phyloP scores from a whole-genome alignment of 2,113 vertebrate species.

The Alethe diademata region DNA sequence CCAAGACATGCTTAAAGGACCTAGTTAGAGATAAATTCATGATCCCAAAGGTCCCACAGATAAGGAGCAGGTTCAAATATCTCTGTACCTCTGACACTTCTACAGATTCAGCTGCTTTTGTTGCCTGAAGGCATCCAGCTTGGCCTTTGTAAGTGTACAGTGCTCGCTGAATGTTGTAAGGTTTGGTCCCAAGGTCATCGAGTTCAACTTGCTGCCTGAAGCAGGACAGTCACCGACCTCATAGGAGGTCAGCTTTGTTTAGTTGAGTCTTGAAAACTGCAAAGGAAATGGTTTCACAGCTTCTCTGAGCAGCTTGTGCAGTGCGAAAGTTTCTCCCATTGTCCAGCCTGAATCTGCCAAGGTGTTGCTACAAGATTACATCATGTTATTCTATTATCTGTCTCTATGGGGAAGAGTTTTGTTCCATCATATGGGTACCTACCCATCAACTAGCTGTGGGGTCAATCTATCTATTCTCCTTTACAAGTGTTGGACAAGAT shows the following conservation, averaged over 20 bases:
- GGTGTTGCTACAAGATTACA: neutral
- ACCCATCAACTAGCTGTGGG: neutral
- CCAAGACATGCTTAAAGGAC: neutral
- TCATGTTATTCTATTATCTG: neutral
- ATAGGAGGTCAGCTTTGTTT: neutral
- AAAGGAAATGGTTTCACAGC: neutral
- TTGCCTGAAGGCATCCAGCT: neutral
- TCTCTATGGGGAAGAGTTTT: neutral
- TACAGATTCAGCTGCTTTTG: neutral
- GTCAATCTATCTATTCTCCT: neutral
- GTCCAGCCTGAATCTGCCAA: neutral
- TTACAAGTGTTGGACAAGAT: neutral
- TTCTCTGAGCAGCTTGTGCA: accelerated
- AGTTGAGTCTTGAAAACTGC: neutral
- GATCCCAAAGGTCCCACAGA: neutral
- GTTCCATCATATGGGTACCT: neutral
- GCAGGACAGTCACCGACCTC: accelerated
- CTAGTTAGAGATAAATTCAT: neutral
- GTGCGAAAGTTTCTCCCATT: neutral
- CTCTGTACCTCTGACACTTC: neutral
- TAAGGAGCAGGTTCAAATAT: neutral
- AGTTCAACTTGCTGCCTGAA: neutral
- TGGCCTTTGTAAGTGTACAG: neutral
- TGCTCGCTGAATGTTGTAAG: neutral
- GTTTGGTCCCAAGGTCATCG: neutral